A percentile compares a stretch with the other conserved stretches of the same genome.
Evolutionary conservation across 2,888 invertebrate genomes (phyloP).

Genomic region (Acleris cristana): DNA sequence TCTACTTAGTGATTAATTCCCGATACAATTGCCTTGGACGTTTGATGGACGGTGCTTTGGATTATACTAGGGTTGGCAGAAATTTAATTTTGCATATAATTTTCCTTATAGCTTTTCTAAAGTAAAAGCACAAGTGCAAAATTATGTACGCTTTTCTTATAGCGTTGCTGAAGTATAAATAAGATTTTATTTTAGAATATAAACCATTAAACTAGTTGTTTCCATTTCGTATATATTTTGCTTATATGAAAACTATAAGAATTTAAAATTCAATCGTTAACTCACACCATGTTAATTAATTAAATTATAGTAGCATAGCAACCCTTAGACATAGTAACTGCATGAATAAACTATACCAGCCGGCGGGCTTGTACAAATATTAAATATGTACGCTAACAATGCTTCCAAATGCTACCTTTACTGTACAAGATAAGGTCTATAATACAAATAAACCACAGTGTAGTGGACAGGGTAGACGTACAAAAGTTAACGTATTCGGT

Average conservation of each 20-base stretch:
- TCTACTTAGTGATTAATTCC: slow-evolving; percentile 45
- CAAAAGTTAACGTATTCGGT: slow-evolving; percentile 26
- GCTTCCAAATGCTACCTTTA: slow-evolving; percentile 1
- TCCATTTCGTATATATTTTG: no score
- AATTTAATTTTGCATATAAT: neutral
- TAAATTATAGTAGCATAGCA: slow-evolving; percentile 1
- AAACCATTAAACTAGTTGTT: no score
- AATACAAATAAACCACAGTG: neutral
- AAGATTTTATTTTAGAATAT: no score
- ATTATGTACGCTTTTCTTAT: no score
- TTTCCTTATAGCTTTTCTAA: no score
- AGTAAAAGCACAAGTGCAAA: no score
- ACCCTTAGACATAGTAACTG: slow-evolving; percentile 26
- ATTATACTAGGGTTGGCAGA: slow-evolving; percentile 32
- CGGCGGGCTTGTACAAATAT: slow-evolving; percentile 28
- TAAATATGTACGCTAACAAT: neutral
- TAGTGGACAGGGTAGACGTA: slow-evolving; percentile 14
- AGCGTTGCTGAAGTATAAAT: no score
- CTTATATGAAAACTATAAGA: no score
- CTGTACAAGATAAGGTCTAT: neutral
- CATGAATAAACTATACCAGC: slow-evolving; percentile 31
- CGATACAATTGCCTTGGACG: slow-evolving; percentile 44
- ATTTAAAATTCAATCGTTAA: no score
- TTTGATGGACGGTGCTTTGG: slow-evolving; percentile 44
- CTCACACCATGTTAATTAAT: no score